Conservation (phyloP, 2,888 invertebrate genomes). For the Diploptera punctata region DNA sequence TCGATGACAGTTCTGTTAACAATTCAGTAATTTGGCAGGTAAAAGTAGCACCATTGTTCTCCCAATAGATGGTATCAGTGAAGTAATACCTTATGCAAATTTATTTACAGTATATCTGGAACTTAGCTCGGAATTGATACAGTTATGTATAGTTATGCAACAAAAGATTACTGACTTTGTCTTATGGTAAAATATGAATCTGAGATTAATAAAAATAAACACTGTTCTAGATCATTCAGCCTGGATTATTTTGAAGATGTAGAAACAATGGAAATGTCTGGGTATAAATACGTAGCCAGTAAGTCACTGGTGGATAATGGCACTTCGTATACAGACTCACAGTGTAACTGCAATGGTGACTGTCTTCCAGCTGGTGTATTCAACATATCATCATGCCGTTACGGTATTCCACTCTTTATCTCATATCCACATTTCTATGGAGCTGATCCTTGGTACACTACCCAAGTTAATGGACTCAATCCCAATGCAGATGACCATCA, state of each 20-base stretch:
- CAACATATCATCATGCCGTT: constrained; percentile 78
- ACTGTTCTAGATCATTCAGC: constrained; percentile 47
- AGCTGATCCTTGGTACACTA: constrained; percentile 71
- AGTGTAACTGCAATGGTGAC: constrained; percentile 73
- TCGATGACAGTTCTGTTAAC: too few species aligned
- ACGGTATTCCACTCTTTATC: constrained; percentile 80
- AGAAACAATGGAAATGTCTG: constrained; percentile 63
- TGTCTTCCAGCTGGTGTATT: constrained; percentile 78
- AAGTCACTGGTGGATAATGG: constrained; percentile 69
- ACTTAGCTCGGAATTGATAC: too few species aligned
- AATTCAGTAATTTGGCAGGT: too few species aligned
- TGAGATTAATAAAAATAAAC: too few species aligned
- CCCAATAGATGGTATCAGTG: too few species aligned
- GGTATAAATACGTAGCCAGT: constrained; percentile 62
- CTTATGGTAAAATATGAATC: too few species aligned
- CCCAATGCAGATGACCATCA: constrained; percentile 74
- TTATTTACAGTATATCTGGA: too few species aligned
- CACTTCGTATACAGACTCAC: constrained; percentile 63
- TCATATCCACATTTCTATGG: constrained; percentile 85
- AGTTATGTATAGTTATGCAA: too few species aligned
- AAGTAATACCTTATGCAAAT: too few species aligned
- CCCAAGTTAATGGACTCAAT: constrained; percentile 70
- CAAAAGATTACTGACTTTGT: too few species aligned
- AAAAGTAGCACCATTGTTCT: too few species aligned
- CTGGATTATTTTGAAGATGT: constrained; percentile 63